A percentile compares a stretch with the other conserved stretches of the same genome.
phyloP scores from a whole-genome alignment of 2,797 vertebrate species.

The Lophotriccus pileatus region DNA sequence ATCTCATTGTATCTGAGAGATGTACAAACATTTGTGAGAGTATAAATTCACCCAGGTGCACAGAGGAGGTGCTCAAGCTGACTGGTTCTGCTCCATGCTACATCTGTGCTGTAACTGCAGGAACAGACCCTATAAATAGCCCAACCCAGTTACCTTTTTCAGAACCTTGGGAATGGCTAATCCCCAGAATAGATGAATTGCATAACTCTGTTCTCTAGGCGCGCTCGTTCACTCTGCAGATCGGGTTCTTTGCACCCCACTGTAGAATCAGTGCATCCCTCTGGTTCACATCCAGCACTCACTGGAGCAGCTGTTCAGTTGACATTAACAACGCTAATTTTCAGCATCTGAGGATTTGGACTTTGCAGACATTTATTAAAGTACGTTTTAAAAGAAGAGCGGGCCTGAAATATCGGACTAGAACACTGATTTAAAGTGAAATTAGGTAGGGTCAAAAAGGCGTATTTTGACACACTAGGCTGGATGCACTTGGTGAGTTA shows the following conservation, averaged over 20 bases:
- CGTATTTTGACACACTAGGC: background rate
- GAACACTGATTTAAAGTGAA: background rate
- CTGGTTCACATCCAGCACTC: background rate
- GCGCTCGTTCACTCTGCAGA: background rate
- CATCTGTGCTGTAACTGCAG: slow-evolving; percentile 27
- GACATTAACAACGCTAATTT: background rate
- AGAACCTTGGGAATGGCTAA: slow-evolving; percentile 18
- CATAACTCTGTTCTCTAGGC: slow-evolving; percentile 36
- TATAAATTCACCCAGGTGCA: background rate
- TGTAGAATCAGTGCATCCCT: background rate
- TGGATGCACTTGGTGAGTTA: background rate
- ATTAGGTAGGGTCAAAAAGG: background rate
- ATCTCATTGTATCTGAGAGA: background rate
- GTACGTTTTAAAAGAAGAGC: background rate
- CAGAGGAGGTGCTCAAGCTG: background rate
- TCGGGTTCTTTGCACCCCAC: background rate
- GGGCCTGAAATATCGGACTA: background rate
- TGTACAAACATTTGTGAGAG: background rate
- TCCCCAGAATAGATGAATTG: slow-evolving; percentile 47
- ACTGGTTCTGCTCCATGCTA: background rate
- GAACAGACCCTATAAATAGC: slow-evolving; percentile 29
- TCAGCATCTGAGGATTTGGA: background rate
- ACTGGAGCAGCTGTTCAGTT: background rate
- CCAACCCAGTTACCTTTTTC: slow-evolving; percentile 51
- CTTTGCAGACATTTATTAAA: background rate